Evolutionary conservation across 2,113 vertebrate genomes (phyloP).

Genomic region (Cyphomyrus plagiostoma): DNA sequence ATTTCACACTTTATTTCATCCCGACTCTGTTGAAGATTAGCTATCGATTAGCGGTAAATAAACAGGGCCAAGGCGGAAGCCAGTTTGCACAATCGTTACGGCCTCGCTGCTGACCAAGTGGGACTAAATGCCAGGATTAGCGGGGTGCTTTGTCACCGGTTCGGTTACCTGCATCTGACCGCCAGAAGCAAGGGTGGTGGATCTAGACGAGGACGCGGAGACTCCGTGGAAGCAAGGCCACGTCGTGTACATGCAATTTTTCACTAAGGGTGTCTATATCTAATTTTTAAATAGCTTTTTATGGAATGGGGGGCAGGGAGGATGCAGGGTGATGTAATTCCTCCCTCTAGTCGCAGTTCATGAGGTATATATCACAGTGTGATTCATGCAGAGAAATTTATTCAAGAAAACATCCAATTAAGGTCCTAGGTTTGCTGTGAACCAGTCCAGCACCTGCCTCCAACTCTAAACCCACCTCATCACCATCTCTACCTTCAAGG

Average conservation of each 20-base stretch:
- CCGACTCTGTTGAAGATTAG: conserved; percentile 63
- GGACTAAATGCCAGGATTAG: conserved; percentile 47
- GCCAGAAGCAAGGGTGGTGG: neutral
- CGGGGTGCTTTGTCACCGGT: conserved; percentile 39
- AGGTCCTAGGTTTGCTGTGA: neutral
- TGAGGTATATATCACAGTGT: neutral
- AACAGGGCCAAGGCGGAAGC: conserved; percentile 68
- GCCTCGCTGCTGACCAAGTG: conserved; percentile 55
- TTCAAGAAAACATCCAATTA: neutral
- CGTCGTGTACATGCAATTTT: neutral
- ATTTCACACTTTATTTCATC: conserved; percentile 67
- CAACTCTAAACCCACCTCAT: neutral
- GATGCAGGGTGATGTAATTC: neutral
- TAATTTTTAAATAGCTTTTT: neutral
- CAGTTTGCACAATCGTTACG: conserved; percentile 58
- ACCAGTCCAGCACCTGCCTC: neutral
- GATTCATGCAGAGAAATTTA: neutral
- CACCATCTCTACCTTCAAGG: neutral
- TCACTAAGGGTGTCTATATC: conserved; percentile 17
- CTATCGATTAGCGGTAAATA: conserved; percentile 67
- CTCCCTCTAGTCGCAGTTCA: neutral
- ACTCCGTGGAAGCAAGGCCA: too few relatives aligned
- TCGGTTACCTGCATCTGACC: neutral
- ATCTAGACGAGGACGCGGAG: neutral
- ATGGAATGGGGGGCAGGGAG: neutral